Evolutionary conservation across 2,888 invertebrate species (phyloP).

Genomic region (Idaea aversata): DNA sequence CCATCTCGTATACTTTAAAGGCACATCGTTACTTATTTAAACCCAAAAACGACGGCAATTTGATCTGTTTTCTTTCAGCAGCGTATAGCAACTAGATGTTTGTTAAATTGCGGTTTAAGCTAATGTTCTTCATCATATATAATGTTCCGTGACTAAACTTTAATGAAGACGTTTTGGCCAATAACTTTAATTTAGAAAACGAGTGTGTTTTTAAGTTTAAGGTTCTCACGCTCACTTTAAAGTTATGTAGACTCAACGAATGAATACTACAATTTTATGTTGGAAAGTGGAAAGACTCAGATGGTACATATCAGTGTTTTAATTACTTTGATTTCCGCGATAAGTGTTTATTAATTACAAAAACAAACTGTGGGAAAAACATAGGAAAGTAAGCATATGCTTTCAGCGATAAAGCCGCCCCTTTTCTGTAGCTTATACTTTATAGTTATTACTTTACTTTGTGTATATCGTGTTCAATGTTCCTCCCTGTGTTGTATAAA

Average conservation of each 20-base stretch:
- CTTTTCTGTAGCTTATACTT: neutral
- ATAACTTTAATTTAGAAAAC: neutral
- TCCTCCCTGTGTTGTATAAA: too few relatives aligned
- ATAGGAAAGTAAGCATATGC: neutral
- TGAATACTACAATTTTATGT: neutral
- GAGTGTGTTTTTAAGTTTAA: neutral
- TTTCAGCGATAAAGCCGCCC: neutral
- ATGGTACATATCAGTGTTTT: neutral
- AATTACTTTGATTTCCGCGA: neutral
- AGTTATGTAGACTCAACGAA: neutral
- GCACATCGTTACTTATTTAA: slow-evolving; percentile 17
- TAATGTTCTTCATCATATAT: neutral
- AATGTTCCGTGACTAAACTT: neutral
- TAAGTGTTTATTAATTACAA: neutral
- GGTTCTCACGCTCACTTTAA: neutral
- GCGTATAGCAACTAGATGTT: neutral
- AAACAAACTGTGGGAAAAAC: neutral
- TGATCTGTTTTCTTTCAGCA: neutral
- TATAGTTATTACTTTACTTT: neutral
- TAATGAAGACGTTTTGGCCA: neutral
- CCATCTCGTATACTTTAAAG: slow-evolving; percentile 45
- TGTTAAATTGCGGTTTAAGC: neutral
- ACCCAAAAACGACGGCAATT: neutral
- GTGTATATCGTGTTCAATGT: too few relatives aligned
- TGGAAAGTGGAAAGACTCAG: neutral